These are phyloP conservation scores for Apostichopus leukothele DNA, from an alignment of 53 echinoderm and acorn worm species.

Conservation along the genomic window DNA sequence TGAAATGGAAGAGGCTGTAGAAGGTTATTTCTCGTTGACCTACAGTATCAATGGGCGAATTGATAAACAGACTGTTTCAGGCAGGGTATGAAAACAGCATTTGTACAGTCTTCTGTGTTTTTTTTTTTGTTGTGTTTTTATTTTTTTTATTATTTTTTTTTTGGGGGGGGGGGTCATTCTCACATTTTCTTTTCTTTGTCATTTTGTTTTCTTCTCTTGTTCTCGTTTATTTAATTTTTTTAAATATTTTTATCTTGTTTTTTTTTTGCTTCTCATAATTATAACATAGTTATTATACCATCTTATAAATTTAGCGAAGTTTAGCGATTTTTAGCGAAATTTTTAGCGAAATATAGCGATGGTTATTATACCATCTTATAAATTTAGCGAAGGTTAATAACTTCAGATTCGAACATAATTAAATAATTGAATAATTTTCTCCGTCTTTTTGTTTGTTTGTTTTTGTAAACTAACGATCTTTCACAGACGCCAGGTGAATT, in stretches of 20 bases:
- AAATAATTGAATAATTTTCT: too few species aligned
- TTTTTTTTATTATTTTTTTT: neutral
- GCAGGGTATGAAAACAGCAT: constrained; percentile 19
- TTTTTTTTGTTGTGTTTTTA: neutral
- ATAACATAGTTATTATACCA: too few species aligned
- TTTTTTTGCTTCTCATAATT: too few species aligned
- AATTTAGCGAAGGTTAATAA: too few species aligned
- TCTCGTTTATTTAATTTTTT: neutral
- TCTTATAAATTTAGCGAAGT: too few species aligned
- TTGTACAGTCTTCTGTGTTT: too few species aligned
- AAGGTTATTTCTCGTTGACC: constrained; percentile 71
- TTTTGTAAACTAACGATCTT: neutral
- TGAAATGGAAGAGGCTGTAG: constrained; percentile 56
- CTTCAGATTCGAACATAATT: too few species aligned
- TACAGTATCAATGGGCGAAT: constrained; percentile 54
- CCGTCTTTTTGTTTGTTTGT: too few species aligned
- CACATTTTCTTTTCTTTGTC: neutral
- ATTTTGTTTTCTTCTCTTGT: neutral
- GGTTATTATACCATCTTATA: too few species aligned
- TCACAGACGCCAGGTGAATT: constrained; percentile 57
- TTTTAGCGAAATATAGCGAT: neutral
- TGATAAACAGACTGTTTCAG: constrained; percentile 6
- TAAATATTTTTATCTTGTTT: too few species aligned
- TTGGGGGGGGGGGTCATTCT: neutral
- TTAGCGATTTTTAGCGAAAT: too few species aligned